Evolutionary conservation across 2,888 invertebrate species (phyloP), one percentile per base, ranked within the genome.

Genomic region (Drosophila cognata): DNA sequence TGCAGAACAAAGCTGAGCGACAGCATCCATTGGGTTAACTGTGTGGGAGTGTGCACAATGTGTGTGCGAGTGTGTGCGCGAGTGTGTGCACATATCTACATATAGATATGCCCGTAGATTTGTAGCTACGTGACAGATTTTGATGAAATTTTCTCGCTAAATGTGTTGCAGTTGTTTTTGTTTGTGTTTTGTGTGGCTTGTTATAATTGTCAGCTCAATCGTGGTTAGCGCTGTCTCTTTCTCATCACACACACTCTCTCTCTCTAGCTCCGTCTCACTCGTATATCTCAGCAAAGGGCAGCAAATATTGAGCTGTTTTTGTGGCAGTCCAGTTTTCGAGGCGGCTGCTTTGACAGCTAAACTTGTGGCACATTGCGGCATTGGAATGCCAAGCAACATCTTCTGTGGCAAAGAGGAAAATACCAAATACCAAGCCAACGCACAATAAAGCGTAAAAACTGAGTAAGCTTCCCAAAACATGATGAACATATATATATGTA

Each of bases 121-220:
- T 64, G 38, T 52, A 52, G 53, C 18, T 80, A 82, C 86, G 82
- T 82, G 86, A 85, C 84, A 82, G 78, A 82, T 82, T 86, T 83
- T 83, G 72, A 83, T 82, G 81, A 85, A 82, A 85, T 83, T 82
- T 80, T 68, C 56, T 70, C 59, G 82, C 67, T 58, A 79, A 84
- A 84, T 84, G 75, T 75, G 77, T 55, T 71, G 62, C 67, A 65
- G 65, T 58, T 66, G 53, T 53, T 48, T 28, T 36, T 25, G 16
- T 38, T 31, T 71, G 80, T 76, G 58, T 68, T 70, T 62, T 55
- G 51, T 53, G n/a, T 21, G 58, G 46, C 21, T 52, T 57, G 59
- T 71, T 82, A 79, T 82, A 84, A 82, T 82, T 82, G 82, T 66
- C 80, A 74, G 53, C 75, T 69, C 55, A 59, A 38, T 63, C 64